Conservation (phyloP, 2,797 vertebrate species). For the Molossus molossus region DNA sequence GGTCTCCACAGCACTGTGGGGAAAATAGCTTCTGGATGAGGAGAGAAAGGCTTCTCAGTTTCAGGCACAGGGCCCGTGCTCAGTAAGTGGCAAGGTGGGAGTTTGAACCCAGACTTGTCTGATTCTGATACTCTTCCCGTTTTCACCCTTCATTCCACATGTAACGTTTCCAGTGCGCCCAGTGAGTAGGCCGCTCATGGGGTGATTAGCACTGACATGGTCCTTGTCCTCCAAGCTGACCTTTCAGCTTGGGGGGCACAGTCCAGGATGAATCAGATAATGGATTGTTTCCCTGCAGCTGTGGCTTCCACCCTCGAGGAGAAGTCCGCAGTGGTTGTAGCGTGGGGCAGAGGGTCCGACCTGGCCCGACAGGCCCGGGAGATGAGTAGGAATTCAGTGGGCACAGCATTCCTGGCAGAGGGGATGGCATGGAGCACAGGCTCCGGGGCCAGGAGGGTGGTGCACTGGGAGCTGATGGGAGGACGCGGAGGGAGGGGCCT, state of each 20-base stretch:
- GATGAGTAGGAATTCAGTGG: too few relatives aligned
- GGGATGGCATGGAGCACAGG: background rate
- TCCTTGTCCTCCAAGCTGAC: background rate
- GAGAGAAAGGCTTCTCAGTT: background rate
- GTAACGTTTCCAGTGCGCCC: accelerated
- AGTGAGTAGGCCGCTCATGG: too few relatives aligned
- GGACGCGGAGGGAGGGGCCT: background rate
- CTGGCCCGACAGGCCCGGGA: background rate
- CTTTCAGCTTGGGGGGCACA: background rate
- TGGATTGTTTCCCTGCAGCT: background rate
- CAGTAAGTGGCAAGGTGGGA: background rate
- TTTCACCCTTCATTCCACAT: background rate
- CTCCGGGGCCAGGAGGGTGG: background rate
- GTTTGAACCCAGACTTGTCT: background rate
- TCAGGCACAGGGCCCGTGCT: background rate
- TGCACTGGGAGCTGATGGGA: background rate
- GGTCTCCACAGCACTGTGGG: background rate
- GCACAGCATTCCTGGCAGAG: background rate
- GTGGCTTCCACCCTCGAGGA: background rate
- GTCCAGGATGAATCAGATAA: background rate
- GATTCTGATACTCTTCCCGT: background rate
- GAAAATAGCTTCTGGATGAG: background rate
- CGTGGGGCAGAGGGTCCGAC: background rate
- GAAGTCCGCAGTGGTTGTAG: background rate
- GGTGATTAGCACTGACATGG: background rate